Conservation (phyloP, 2,113 vertebrate species). For the Indicator maculatus region DNA sequence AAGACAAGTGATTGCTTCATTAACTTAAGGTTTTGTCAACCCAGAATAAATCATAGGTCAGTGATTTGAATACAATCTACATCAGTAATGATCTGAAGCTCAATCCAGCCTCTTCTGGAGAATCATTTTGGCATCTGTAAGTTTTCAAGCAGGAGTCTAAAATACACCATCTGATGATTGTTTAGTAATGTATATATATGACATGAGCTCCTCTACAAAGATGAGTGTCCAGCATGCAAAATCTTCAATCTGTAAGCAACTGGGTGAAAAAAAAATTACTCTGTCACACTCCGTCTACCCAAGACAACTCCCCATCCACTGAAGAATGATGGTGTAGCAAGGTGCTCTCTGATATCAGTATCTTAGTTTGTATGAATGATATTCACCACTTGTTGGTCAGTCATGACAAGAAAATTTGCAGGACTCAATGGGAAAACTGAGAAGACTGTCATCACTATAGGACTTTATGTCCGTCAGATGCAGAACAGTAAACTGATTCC, state of each 20-base stretch:
- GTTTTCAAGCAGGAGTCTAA: not conserved
- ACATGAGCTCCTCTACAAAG: not conserved
- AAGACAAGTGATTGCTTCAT: slow-evolving; percentile 40
- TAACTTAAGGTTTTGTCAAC: slow-evolving; percentile 61
- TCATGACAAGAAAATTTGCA: not conserved
- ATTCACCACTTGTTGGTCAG: not conserved
- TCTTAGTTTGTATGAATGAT: not conserved
- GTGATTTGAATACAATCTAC: slow-evolving; percentile 41
- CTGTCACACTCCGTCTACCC: not conserved
- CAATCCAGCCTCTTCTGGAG: not conserved
- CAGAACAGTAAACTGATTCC: not conserved
- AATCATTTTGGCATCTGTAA: not conserved
- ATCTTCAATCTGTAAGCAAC: not conserved
- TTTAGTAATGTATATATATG: not conserved
- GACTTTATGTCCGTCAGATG: not conserved
- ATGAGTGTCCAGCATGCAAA: not conserved
- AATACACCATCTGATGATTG: not conserved
- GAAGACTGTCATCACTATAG: not conserved
- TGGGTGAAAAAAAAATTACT: not conserved
- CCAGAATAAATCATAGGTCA: slow-evolving; percentile 34
- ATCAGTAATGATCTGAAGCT: not conserved
- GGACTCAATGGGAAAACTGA: not conserved
- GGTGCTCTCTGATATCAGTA: fast-evolving
- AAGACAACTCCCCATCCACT: not conserved
- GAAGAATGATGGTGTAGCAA: not conserved